Evolutionary conservation across 1,140 invertebrate genomes (phyloP), one percentile per base, ranked within the genome.

Genomic region (Zaprionus lachaisei): DNA sequence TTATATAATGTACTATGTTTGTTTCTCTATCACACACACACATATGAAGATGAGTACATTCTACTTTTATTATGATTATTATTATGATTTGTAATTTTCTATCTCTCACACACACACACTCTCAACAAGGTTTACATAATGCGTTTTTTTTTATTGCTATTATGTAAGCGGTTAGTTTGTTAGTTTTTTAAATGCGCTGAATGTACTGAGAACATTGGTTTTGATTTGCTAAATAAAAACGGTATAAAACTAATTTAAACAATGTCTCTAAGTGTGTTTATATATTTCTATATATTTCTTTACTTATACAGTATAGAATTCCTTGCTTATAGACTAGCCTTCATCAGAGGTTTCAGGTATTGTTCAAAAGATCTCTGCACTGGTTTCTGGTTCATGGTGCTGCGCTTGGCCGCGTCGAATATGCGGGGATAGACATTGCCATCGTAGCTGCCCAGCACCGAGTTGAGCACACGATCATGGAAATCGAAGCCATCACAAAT

Each of bases 401-500:
- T 97, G 81, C 96, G 96, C 85, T 96, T 94, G 1, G 98, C 97
- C 91, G 96, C 97, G 57, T 96, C 95, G 83, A 96, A 97, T 6
- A 99, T 93, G 58, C 97, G 95, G 82, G 98, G 95, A 93, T 99
- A 99, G 9, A 98, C 98, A 68, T 97, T 95, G 7, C 98, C 98
- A 93, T 99, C 98, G 89, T 96, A 98, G 22, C 96, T 94, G 7
- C 98, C 98, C 15, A 99, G 93, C 1, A 97, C 95, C 6, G 98
- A 99, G 34, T 94, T 94, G 1, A 99, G 92, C 47, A 97, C 95
- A 81, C 95, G 95, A 92, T 99, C 98, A n/a, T 95, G 94, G 58
- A 97, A 95, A 91, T 98, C 97, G 80, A 99, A 99, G 4, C 97
- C 95, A 93, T 99, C 98, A 0, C 98, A 98, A 7, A 99, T 94